These are phyloP conservation scores for Chaetophractus vellerosus DNA, from an alignment of 2,797 vertebrate species.

Conservation along the genomic window DNA sequence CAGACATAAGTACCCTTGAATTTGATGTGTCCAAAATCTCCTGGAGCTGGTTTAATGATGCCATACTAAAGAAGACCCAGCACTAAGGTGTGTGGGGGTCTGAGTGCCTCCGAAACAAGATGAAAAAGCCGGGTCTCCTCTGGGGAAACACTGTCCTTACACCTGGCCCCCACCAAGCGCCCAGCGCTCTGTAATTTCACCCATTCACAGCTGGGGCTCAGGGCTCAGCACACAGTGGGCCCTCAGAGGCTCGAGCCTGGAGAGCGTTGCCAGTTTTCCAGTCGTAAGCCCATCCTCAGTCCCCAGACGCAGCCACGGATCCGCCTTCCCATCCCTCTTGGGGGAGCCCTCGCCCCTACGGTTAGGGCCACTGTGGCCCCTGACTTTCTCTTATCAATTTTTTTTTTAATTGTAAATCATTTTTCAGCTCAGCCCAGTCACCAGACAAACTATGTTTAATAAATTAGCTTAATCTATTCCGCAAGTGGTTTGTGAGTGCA, in stretches of 20 bases:
- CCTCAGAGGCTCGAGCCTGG: neutral
- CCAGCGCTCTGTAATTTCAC: neutral
- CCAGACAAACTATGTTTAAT: conserved; percentile 97
- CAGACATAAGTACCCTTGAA: rapidly evolving
- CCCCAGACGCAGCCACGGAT: no score
- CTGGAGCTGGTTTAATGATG: rapidly evolving
- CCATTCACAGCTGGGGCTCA: neutral
- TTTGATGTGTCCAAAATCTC: neutral
- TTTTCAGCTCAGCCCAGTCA: conserved; percentile 95
- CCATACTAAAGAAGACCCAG: neutral
- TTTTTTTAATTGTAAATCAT: conserved; percentile 87
- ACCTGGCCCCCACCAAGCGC: rapidly evolving
- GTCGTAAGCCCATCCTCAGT: neutral
- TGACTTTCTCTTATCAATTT: conserved; percentile 88
- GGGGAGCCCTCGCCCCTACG: conserved; percentile 67
- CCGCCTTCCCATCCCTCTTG: no score
- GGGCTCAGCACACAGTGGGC: neutral
- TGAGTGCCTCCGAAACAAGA: neutral
- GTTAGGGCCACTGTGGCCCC: conserved; percentile 74
- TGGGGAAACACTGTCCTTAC: rapidly evolving
- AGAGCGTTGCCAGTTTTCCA: neutral
- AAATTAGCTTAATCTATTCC: conserved; percentile 98
- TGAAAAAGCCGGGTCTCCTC: rapidly evolving
- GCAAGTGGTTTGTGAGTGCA: conserved; percentile 95
- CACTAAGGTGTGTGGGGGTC: no score